Conservation (phyloP, 2,113 vertebrate genomes). For the Muntiacus muntjak region DNA sequence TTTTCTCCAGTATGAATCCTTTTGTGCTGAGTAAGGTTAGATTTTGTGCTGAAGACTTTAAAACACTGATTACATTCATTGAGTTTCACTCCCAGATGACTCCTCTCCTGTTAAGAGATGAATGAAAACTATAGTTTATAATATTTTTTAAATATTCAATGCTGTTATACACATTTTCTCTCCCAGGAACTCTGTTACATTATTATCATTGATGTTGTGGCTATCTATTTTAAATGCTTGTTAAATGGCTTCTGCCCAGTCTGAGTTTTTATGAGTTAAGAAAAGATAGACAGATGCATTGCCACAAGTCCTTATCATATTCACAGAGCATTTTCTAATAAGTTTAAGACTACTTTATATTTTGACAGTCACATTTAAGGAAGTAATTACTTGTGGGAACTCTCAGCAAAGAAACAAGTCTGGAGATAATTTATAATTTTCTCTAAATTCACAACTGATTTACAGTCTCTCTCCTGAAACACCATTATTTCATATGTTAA, state of each 20-base stretch:
- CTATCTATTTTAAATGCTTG: background rate
- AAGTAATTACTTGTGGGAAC: background rate
- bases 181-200: background rate
- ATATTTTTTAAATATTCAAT: background rate
- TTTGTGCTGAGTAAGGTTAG: slow-evolving; percentile 72
- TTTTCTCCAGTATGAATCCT: slow-evolving; percentile 75
- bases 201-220: background rate
- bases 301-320: background rate
- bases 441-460: background rate
- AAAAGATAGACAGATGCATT: background rate
- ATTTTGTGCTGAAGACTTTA: slow-evolving; percentile 70
- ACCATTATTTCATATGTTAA: background rate
- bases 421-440: background rate
- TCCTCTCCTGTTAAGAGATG: slow-evolving; percentile 49
- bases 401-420: background rate
- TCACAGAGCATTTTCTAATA: background rate
- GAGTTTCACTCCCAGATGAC: slow-evolving; percentile 51
- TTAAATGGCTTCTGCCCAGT: background rate
- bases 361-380: background rate
- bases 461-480: background rate
- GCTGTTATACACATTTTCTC: background rate
- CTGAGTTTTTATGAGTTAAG: background rate
- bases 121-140: background rate
- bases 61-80: slow-evolving; percentile 71
- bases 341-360: background rate